A percentile compares a stretch with the other conserved stretches of the same genome.
These are phyloP conservation scores for Lasiommata megera DNA, from an alignment of 2,888 invertebrate species.

Conservation along the genomic window DNA sequence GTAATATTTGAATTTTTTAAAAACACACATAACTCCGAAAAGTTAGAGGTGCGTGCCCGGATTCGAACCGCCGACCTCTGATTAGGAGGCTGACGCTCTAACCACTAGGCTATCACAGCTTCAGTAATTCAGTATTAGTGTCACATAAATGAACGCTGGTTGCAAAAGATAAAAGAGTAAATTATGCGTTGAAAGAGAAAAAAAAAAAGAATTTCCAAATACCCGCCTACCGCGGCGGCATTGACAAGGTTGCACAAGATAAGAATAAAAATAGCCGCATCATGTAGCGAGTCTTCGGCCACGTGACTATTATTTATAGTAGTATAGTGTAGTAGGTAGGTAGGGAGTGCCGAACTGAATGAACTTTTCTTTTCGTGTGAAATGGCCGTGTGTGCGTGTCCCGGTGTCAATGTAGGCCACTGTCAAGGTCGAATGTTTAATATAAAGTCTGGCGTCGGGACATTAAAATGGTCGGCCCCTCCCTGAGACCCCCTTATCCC, in stretches of 20 bases:
- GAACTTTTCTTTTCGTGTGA: conserved; percentile 77
- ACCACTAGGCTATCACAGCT: too few relatives aligned
- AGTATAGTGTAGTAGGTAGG: conserved; percentile 22
- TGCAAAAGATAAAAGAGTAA: conserved; percentile 12
- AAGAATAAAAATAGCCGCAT: conserved; percentile 29
- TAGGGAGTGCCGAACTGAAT: conserved; percentile 70
- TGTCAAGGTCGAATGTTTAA: conserved; percentile 82
- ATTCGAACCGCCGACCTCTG: too few relatives aligned
- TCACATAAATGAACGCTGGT: background rate
- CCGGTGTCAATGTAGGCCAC: conserved; percentile 79
- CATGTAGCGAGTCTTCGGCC: conserved; percentile 43
- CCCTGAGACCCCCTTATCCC: conserved; percentile 70
- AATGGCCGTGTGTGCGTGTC: conserved; percentile 76
- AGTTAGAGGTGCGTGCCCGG: too few relatives aligned
- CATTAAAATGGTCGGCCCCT: conserved; percentile 80
- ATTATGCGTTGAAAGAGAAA: background rate
- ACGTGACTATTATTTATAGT: conserved; percentile 74
- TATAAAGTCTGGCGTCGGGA: conserved; percentile 80
- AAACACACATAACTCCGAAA: too few relatives aligned
- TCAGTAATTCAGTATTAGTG: too few relatives aligned
- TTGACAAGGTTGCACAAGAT: conserved; percentile 41
- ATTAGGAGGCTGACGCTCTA: too few relatives aligned
- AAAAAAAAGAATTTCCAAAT: conserved; percentile 10
- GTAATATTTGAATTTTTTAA: too few relatives aligned
- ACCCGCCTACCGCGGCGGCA: conserved; percentile 17